Evolutionary conservation across 2,888 invertebrate genomes (phyloP).

Genomic region (Microctonus hyperodae): DNA sequence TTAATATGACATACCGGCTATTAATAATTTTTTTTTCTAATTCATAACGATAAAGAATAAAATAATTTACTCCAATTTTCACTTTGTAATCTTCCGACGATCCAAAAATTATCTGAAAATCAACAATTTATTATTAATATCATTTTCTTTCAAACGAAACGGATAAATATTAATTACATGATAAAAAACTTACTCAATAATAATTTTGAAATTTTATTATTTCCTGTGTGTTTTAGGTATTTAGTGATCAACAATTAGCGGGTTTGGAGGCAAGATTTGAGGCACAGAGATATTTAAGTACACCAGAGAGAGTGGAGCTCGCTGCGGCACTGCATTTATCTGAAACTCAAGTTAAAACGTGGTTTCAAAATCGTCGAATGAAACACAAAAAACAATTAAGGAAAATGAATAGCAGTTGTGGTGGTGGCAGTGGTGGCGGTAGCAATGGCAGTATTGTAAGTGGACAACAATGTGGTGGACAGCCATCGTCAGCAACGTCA

Average conservation of each 20-base stretch:
- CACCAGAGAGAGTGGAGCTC: slow-evolving; percentile 94
- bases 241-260: slow-evolving; percentile 79
- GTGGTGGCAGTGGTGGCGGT: slow-evolving; percentile 37
- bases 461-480: slow-evolving; percentile 49
- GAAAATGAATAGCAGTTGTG: slow-evolving; percentile 67
- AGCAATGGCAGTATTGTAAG: slow-evolving; percentile 40
- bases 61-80: no score
- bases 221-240: slow-evolving; percentile 57
- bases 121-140: no score
- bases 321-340: slow-evolving; percentile 92
- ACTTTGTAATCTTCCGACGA: no score
- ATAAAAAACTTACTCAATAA: no score
- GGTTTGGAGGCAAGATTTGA: slow-evolving; percentile 96
- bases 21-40: no score
- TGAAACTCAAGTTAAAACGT: slow-evolving; percentile 97
- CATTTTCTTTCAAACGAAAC: no score
- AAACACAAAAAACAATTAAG: slow-evolving; percentile 92
- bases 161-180: no score
- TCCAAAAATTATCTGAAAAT: no score
- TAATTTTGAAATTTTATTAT: not conserved
- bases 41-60: no score
- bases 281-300: slow-evolving; percentile 92
- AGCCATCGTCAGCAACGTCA: slow-evolving; percentile 52
- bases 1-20: no score
- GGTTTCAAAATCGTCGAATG: slow-evolving; percentile 98